Base-by-base conservation (phyloP, 2,797 vertebrate species). In the Atherinosoma microstoma region DNA sequence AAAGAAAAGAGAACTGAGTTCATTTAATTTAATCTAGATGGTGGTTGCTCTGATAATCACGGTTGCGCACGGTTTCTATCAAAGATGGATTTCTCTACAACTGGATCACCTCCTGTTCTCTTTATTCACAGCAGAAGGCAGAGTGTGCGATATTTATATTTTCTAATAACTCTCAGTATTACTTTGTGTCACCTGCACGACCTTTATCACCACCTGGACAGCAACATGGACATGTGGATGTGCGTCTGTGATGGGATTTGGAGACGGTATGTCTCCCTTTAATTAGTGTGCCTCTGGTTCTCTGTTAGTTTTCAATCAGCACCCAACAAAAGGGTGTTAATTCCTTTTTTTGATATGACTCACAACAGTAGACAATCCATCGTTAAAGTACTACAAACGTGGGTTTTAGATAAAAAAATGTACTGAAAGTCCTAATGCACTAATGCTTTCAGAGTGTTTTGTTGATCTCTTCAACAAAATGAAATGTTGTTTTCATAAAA, bases 71-170 rank as follows among this genome's bases (percentile, higher is more conserved):
- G 88, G 74, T 86, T 82, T 87, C 74, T 78, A 61, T 76, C 66
- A 0, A 7, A 45, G 51, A 66, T 0, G 10, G 76, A 77, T 84
- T 85, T 82, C 53, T 84, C 45, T 4, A 40, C 65, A 69, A 67
- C 36, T 62, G 38, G 36, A 69, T 85, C 75, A 73, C 78, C 80
- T 65, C 80, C 84, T 81, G 83, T 77, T 89, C 53, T 24, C 68
- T 91, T 89, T 90, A 89, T 92, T 93, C 89, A 92, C 47, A n/a
- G 60, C 78, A 36, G 78, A 61, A 32, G 73, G 63, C 74, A 57
- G 78, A 84, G 76, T 71, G 65, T 54, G 79, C 89, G 86, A 85
- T 93, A 91, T 94, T 93, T 93, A 90, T 86, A 67, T 86, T 87
- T 56, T 76, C 70, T 93, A 93, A 94, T 94, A 90, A 90, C 77